Evolutionary conservation across 2,113 vertebrate species (phyloP).

Genomic region (Myanophis thanlyinensis): DNA sequence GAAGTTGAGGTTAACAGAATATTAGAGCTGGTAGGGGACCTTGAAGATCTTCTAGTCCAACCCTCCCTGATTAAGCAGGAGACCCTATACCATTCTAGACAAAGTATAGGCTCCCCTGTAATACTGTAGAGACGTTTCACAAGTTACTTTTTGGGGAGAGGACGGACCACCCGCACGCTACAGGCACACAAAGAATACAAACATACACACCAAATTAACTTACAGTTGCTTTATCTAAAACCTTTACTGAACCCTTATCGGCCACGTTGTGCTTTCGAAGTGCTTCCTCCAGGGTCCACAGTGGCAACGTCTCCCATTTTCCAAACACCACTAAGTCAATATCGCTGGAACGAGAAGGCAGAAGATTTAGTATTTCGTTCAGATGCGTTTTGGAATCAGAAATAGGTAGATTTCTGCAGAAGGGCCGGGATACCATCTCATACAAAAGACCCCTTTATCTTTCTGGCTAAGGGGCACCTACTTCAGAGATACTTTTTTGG

Average conservation of each 20-base stretch:
- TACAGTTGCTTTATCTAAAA: conserved; percentile 98
- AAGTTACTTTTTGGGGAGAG: not conserved
- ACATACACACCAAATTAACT: conserved; percentile 40
- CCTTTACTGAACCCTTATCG: conserved; percentile 94
- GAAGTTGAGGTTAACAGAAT: not conserved
- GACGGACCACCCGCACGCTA: not conserved
- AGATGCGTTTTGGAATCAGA: not conserved
- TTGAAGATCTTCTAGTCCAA: not conserved
- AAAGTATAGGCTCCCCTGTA: not conserved
- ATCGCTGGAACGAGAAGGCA: conserved; percentile 75
- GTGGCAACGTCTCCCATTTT: conserved; percentile 93
- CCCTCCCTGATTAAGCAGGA: too few species aligned
- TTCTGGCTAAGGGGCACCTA: not conserved
- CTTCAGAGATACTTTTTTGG: not conserved
- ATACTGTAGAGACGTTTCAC: not conserved
- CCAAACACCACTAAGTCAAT: conserved; percentile 98
- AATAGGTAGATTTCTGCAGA: not conserved
- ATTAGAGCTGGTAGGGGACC: not conserved
- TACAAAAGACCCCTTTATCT: not conserved
- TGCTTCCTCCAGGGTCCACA: conserved; percentile 96
- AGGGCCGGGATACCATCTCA: not conserved
- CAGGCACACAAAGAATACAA: not conserved
- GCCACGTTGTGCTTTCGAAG: conserved; percentile 92
- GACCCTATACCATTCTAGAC: not conserved
- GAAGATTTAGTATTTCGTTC: not conserved